Base-by-base conservation (phyloP, 2,113 vertebrate species). In the Ia io region DNA sequence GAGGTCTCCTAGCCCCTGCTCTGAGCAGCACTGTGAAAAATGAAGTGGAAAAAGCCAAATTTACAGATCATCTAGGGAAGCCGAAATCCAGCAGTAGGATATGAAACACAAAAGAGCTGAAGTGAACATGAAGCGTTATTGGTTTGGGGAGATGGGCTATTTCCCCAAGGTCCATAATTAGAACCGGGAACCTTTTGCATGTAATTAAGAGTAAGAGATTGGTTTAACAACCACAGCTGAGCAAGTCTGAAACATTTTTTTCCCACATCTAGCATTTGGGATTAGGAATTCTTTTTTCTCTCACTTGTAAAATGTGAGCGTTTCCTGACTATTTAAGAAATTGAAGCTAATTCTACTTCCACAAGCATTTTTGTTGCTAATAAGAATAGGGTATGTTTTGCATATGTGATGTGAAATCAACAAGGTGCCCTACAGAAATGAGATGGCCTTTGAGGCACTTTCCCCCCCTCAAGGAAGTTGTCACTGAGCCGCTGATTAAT, bases 401-500 rank as follows among this genome's bases (percentile, higher is more conserved):
- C 65, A 71, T 97, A 96, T 83, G 92, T 84, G 97, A 98, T 98
- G 96, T 97, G 98, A 98, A 98, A 99, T 99, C 99, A 99, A 98
- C 98, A 98, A 98, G 97, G 97, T 98, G 97, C 98, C 98, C 98
- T 98, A 87, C 95, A 98, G 98, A 98, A 99, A 98, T 97, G 96
- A 97, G 97, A 98, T 98, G 98, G 97, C 98, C 98, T 98, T 98
- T 98, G 98, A 98, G 98, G 98, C 98, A 97, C 98, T 98, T 98
- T 96, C 97, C 59, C 56, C 51, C 73, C 51, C 95, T 95, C 92
- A 96, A 97, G 98, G 98, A 99, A 99, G 97, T 98, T 99, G 99
- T 98, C 99, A 99, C 94, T 94, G 97, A 42, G 83, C 97, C 96
- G 97, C 98, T 99, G 99, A 99, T 99, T 99, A 99, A 99, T 99